These are phyloP conservation scores for Hydractinia symbiolongicarpus DNA, from an alignment of 30 jellyfish, hydroid and myxozoan genomes.

Conservation along the genomic window DNA sequence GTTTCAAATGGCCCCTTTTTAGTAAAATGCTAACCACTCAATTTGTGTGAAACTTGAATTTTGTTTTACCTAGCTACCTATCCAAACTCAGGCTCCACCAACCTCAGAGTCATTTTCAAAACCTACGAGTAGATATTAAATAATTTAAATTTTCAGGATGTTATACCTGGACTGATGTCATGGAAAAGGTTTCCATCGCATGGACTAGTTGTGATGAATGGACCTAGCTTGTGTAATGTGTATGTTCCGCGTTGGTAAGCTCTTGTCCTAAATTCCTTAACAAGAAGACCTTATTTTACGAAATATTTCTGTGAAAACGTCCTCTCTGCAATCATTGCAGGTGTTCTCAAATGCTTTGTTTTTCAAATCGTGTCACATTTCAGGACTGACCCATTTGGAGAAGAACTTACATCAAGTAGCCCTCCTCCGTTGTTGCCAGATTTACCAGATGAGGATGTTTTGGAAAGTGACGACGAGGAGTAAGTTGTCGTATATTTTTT, in stretches of 20 bases:
- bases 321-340: not conserved
- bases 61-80: too few relatives aligned
- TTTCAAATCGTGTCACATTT: not conserved
- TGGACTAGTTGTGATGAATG: slow-evolving; percentile 40
- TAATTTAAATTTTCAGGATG: slow-evolving; percentile 30
- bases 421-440: slow-evolving; percentile 39
- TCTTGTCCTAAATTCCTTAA: not conserved
- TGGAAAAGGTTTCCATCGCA: slow-evolving; percentile 80
- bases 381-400: slow-evolving; percentile 58
- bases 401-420: slow-evolving; percentile 35
- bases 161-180: slow-evolving; percentile 62
- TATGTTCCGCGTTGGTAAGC: slow-evolving; percentile 74
- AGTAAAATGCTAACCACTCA: too few relatives aligned
- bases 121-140: too few relatives aligned
- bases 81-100: too few relatives aligned
- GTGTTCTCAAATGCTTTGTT: not conserved
- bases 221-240: slow-evolving; percentile 45
- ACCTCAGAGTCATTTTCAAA: too few relatives aligned
- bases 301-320: not conserved
- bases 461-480: slow-evolving; percentile 17
- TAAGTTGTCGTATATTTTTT: not conserved
- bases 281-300: not conserved
- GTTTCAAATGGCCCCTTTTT: too few relatives aligned
- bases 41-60: too few relatives aligned
- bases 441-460: slow-evolving; percentile 59